Conservation (phyloP, 1,140 invertebrate genomes). For the Aphelenchoides avenae region DNA sequence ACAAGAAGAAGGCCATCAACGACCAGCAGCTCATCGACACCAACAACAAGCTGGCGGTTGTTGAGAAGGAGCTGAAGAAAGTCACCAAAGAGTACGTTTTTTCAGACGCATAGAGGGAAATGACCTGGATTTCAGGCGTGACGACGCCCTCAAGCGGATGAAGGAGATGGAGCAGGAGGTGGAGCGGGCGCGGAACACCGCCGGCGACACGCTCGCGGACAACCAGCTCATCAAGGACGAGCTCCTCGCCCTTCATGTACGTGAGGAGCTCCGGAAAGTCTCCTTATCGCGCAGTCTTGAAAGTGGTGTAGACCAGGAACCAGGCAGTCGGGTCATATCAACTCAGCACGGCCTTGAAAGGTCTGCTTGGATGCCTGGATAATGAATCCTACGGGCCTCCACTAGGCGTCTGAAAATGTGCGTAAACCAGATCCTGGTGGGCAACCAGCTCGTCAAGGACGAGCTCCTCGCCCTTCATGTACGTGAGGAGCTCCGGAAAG, state of each 20-base stretch:
- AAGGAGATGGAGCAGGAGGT: constrained; percentile 17
- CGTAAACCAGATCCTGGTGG: constrained; percentile 1
- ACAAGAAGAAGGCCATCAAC: constrained; percentile 32
- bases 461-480: constrained; percentile 28
- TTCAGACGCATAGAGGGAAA: constrained; percentile 7
- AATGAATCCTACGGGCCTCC: no score
- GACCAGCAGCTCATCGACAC: constrained; percentile 30
- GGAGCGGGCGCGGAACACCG: background rate
- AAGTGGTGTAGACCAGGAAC: no score
- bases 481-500: no score
- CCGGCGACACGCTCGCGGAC: background rate
- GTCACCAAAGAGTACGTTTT: constrained; percentile 11
- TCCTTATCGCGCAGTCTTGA: no score
- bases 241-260: constrained; percentile 24
- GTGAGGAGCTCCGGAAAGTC: no score
- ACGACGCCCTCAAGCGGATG: constrained; percentile 9
- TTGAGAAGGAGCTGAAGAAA: constrained; percentile 19
- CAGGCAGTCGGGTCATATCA: no score
- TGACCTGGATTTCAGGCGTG: constrained; percentile 17
- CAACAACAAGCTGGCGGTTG: constrained; percentile 13
- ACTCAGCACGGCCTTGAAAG: no score
- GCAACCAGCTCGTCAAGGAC: constrained; percentile 16
- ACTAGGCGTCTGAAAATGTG: no score
- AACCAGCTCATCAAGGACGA: constrained; percentile 21
- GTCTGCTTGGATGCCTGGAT: no score